Conservation (phyloP, 2,888 invertebrate genomes). For the Cryptocephalus primarius region DNA sequence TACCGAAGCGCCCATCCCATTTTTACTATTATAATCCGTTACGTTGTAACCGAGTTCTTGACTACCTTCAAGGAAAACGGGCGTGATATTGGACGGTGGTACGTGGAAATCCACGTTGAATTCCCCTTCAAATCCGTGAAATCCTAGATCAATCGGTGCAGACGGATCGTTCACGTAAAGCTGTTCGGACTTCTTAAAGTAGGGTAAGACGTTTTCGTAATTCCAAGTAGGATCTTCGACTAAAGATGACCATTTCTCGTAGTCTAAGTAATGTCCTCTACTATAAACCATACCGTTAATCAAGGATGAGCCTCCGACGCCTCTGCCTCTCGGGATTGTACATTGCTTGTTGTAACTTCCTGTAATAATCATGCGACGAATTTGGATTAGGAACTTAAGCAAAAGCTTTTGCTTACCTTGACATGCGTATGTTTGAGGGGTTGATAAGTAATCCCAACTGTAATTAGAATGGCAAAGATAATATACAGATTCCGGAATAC, state of each 20-base stretch:
- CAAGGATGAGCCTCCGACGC: slow-evolving; percentile 40
- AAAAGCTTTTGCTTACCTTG: too few species aligned
- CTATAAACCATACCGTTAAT: slow-evolving; percentile 42
- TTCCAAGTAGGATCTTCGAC: slow-evolving; percentile 37
- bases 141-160: not conserved
- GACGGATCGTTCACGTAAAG: not conserved
- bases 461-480: too few species aligned
- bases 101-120: not conserved
- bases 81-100: not conserved
- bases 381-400: too few species aligned
- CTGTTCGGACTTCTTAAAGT: slow-evolving; percentile 17
- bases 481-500: too few species aligned
- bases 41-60: slow-evolving; percentile 54
- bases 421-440: too few species aligned
- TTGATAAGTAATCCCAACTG: too few species aligned
- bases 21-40: slow-evolving; percentile 56
- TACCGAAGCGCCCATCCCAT: slow-evolving; percentile 48
- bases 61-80: slow-evolving; percentile 43
- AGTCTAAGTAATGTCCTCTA: slow-evolving; percentile 37
- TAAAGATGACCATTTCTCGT: slow-evolving; percentile 36
- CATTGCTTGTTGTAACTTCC: slow-evolving; percentile 15
- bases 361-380: slow-evolving; percentile 6
- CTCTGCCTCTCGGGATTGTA: slow-evolving; percentile 38
- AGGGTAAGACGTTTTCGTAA: slow-evolving; percentile 44
- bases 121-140: not conserved